Evolutionary conservation across 1,140 invertebrate species (phyloP).

Genomic region (Drosophila murphyi): DNA sequence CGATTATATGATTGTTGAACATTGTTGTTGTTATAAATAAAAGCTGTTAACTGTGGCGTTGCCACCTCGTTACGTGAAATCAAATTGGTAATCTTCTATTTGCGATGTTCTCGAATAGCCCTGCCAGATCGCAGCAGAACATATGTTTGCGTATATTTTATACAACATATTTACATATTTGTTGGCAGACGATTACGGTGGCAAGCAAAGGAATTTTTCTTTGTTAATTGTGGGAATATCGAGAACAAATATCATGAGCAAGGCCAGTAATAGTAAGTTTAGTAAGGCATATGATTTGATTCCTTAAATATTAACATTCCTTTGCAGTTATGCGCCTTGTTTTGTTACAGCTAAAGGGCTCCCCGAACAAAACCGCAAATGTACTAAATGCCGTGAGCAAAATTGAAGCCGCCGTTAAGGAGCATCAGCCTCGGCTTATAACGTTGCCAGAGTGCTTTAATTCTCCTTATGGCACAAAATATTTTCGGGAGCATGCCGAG

Average conservation of each 20-base stretch:
- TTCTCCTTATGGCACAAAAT: slow-evolving; percentile 94
- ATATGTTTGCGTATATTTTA: neutral
- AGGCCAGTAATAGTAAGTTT: slow-evolving; percentile 52
- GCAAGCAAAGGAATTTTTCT: neutral
- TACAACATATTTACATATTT: neutral
- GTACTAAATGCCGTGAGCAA: slow-evolving; percentile 89
- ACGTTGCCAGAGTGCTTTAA: slow-evolving; percentile 97
- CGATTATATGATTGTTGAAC: slow-evolving; percentile 44
- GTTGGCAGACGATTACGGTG: neutral
- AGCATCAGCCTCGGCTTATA: slow-evolving; percentile 91
- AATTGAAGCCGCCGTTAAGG: slow-evolving; percentile 89
- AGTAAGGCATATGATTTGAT: neutral
- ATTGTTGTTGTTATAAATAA: neutral
- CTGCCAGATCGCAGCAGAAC: slow-evolving; percentile 11
- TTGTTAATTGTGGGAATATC: neutral
- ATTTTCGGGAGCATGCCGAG: slow-evolving; percentile 91
- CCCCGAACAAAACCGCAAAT: slow-evolving; percentile 91
- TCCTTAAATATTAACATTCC: neutral
- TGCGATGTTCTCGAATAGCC: neutral
- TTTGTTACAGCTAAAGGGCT: slow-evolving; percentile 92
- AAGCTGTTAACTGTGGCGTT: slow-evolving; percentile 21
- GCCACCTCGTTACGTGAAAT: neutral
- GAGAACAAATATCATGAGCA: slow-evolving; percentile 8
- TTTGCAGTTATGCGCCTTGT: slow-evolving; percentile 86
- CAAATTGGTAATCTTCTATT: neutral